phyloP scores from a whole-genome alignment of 2,888 invertebrate species.

The Atethmia centrago region DNA sequence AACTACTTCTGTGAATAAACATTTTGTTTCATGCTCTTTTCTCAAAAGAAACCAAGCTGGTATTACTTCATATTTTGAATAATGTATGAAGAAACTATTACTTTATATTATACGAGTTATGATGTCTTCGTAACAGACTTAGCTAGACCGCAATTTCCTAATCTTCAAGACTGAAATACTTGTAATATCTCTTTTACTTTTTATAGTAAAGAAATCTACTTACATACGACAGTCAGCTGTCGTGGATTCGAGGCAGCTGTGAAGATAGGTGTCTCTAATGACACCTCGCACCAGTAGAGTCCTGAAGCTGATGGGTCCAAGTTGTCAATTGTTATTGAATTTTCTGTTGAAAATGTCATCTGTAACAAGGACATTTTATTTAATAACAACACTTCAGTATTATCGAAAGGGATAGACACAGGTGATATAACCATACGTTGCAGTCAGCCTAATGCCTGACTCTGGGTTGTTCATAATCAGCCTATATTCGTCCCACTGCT shows the following conservation, averaged over 20 bases:
- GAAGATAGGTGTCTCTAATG: slow-evolving; percentile 95
- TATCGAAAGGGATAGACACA: accelerated
- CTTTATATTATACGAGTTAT: not conserved
- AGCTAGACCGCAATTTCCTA: slow-evolving; percentile 6
- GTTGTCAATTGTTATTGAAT: slow-evolving; percentile 92
- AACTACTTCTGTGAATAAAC: too few relatives aligned
- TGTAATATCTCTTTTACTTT: slow-evolving; percentile 8
- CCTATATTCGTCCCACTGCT: too few relatives aligned
- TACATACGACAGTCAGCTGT: slow-evolving; percentile 95
- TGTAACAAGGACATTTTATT: slow-evolving; percentile 67
- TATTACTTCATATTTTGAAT: too few relatives aligned
- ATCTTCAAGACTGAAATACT: slow-evolving; percentile 4
- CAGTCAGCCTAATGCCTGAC: too few relatives aligned
- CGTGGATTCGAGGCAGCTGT: slow-evolving; percentile 94
- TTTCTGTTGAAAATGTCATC: slow-evolving; percentile 87
- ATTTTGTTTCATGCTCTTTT: too few relatives aligned
- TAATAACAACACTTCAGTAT: not conserved
- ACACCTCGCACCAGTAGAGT: slow-evolving; percentile 95
- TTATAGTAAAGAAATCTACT: slow-evolving; percentile 79
- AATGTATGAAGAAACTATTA: not conserved
- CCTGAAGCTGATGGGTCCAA: slow-evolving; percentile 95
- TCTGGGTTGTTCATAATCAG: too few relatives aligned
- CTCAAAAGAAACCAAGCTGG: too few relatives aligned
- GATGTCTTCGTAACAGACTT: not conserved
- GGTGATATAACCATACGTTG: not conserved